phyloP scores from a whole-genome alignment of 1,140 invertebrate genomes.

The Adoxophyes honmai region DNA sequence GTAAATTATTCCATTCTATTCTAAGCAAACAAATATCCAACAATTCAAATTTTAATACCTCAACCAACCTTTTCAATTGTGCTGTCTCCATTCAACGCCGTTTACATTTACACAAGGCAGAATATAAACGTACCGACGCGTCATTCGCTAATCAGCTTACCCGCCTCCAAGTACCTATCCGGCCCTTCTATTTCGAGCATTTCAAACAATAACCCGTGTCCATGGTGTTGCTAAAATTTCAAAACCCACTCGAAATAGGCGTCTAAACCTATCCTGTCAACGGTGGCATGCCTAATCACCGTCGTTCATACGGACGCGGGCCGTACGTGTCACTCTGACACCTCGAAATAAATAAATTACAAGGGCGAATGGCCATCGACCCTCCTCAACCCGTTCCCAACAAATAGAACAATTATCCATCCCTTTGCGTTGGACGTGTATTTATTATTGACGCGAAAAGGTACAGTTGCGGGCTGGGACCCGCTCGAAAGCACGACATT shows the following conservation, averaged over 20 bases:
- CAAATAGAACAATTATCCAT: conserved; percentile 60
- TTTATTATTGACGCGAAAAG: conserved; percentile 50
- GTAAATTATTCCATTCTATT: no score
- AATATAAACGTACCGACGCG: no score
- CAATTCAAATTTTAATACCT: no score
- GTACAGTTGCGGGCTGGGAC: not conserved
- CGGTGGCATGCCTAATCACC: conserved; percentile 4
- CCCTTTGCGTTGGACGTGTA: conserved; percentile 42
- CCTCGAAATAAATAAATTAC: conserved; percentile 18
- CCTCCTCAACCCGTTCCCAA: conserved; percentile 20
- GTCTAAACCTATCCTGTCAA: conserved; percentile 10
- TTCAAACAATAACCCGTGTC: no score
- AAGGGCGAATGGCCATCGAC: conserved; percentile 10
- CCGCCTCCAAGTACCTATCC: no score
- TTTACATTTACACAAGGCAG: no score
- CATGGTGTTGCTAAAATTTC: no score
- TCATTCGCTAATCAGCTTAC: no score
- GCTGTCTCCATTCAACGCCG: no score
- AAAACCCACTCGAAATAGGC: not conserved
- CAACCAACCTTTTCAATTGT: no score
- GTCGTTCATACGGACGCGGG: not conserved
- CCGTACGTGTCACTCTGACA: conserved; percentile 14
- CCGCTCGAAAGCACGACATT: not conserved
- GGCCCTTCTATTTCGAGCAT: no score
- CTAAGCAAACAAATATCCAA: no score